Evolutionary conservation across 2,888 invertebrate genomes (phyloP).

Genomic region (Sthenelais limicola): DNA sequence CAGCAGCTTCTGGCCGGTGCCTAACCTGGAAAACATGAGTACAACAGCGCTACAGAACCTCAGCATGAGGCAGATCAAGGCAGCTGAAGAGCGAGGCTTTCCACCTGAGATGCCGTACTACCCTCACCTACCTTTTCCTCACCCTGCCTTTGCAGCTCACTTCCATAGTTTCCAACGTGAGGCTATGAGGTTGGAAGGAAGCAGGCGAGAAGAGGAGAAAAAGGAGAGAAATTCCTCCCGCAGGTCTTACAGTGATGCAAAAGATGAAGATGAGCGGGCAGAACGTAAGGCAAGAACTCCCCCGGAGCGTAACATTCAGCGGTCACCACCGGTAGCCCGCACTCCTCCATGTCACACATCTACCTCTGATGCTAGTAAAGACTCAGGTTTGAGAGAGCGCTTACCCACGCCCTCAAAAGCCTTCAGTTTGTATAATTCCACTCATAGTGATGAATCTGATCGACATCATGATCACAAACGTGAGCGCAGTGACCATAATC

Average conservation of each 20-base stretch:
- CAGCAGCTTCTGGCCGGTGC: constrained; percentile 19
- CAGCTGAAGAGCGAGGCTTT: constrained; percentile 26
- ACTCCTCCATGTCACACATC: constrained; percentile 30
- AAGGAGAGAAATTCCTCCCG: constrained; percentile 27
- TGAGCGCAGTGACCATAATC: constrained; percentile 1
- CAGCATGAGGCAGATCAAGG: constrained; percentile 27
- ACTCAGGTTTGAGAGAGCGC: constrained; percentile 24
- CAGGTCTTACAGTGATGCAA: constrained; percentile 10
- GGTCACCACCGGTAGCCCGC: constrained; percentile 19
- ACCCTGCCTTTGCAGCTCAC: constrained; percentile 22
- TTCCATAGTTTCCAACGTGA: constrained; percentile 23
- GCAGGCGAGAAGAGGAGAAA: constrained; percentile 18
- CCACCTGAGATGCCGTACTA: constrained; percentile 33
- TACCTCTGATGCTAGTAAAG: constrained; percentile 28
- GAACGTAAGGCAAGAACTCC: constrained; percentile 16
- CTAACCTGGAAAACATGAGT: constrained; percentile 36
- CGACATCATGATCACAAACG: background rate
- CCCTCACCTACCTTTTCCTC: constrained; percentile 26
- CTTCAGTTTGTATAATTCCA: constrained; percentile 18
- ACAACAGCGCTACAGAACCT: constrained; percentile 14
- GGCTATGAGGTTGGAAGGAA: constrained; percentile 12
- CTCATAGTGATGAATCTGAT: constrained; percentile 13
- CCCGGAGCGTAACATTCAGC: constrained; percentile 27
- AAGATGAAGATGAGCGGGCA: constrained; percentile 14
- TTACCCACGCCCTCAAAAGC: constrained; percentile 22